phyloP scores from a whole-genome alignment of 2,113 vertebrate species.

The Romanogobio albipinnatus region DNA sequence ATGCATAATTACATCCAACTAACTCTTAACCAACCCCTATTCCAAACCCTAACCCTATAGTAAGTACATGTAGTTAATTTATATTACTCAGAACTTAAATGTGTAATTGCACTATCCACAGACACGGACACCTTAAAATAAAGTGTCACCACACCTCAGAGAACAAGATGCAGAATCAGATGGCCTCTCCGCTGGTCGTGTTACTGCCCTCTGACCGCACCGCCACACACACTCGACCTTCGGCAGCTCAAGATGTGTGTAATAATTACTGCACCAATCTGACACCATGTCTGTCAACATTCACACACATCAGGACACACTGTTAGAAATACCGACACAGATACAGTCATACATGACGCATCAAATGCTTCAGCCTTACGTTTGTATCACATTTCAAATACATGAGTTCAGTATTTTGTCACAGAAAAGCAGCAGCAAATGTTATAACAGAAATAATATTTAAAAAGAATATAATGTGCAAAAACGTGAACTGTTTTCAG shows the following conservation, averaged over 20 bases:
- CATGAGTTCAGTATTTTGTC: background rate
- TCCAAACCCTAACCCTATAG: too few relatives aligned
- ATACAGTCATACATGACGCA: background rate
- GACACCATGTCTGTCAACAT: background rate
- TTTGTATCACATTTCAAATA: background rate
- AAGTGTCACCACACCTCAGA: background rate
- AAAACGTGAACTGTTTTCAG: background rate
- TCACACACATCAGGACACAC: slow-evolving; percentile 2
- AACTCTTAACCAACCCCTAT: too few relatives aligned
- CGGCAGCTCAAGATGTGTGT: background rate
- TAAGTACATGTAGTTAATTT: too few relatives aligned
- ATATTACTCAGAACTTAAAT: too few relatives aligned
- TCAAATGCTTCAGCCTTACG: too few relatives aligned
- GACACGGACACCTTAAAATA: too few relatives aligned
- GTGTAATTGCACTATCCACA: too few relatives aligned
- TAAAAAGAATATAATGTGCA: background rate
- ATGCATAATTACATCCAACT: too few relatives aligned
- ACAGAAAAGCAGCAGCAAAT: background rate
- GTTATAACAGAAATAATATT: background rate
- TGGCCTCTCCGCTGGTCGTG: background rate
- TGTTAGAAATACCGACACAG: background rate
- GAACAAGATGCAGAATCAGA: background rate
- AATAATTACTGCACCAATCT: background rate
- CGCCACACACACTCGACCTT: background rate
- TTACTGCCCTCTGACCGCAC: background rate